phyloP scores from a whole-genome alignment of 2,888 invertebrate genomes.

The Scrobipalpa atriplicella region DNA sequence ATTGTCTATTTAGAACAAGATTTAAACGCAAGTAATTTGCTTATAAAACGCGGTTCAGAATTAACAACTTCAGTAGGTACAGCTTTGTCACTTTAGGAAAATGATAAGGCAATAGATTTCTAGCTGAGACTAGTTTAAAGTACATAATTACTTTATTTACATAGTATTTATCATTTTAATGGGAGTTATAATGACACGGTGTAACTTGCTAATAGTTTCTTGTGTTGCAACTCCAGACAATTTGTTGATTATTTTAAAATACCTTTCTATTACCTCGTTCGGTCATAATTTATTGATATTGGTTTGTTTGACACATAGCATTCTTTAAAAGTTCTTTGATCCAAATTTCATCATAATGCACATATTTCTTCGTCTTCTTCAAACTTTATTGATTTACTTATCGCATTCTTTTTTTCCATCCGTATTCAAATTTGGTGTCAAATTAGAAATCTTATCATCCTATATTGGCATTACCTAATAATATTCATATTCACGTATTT shows the following conservation, averaged over 20 bases:
- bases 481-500: too few species aligned
- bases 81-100: constrained; percentile 11
- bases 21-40: constrained; percentile 15
- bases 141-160: constrained; percentile 13
- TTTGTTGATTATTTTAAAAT: not conserved
- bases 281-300: too few species aligned
- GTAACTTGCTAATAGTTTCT: constrained; percentile 17
- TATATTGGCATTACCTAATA: too few species aligned
- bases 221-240: not conserved
- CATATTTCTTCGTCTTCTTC: too few species aligned
- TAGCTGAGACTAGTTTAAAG: not conserved
- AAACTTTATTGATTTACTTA: too few species aligned
- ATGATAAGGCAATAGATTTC: constrained; percentile 16
- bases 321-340: too few species aligned
- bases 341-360: too few species aligned
- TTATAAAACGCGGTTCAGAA: constrained; percentile 7
- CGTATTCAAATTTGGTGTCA: too few species aligned
- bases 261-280: too few species aligned
- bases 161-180: constrained; percentile 3
- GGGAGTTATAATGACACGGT: not conserved
- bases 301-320: too few species aligned
- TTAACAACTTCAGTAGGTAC: constrained; percentile 17
- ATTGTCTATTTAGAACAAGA: constrained; percentile 17
- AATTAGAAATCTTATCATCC: too few species aligned
- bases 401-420: too few species aligned